Evolutionary conservation across 2,797 vertebrate genomes (phyloP).

Genomic region (Eremophila alpestris): DNA sequence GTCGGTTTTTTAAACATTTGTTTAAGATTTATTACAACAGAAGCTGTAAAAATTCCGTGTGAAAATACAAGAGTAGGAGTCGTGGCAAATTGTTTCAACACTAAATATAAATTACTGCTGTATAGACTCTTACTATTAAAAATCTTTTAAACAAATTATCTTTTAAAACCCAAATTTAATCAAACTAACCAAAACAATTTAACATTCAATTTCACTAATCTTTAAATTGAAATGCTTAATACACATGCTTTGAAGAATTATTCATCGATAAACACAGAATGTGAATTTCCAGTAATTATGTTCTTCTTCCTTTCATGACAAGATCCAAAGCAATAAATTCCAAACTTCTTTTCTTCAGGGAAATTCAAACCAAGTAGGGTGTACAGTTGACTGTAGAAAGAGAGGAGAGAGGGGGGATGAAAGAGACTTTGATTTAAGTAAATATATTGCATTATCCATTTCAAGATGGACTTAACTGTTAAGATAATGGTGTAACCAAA

Average conservation of each 20-base stretch:
- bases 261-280: constrained; percentile 33
- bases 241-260: constrained; percentile 43
- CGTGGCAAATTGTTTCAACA: constrained; percentile 56
- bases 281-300: constrained; percentile 45
- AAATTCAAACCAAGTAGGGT: constrained; percentile 43
- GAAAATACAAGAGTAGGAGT: constrained; percentile 23
- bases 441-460: not conserved
- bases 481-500: not conserved
- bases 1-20: not conserved
- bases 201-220: constrained; percentile 53
- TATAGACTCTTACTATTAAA: constrained; percentile 53
- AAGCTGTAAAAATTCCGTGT: constrained; percentile 14
- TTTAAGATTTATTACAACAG: constrained; percentile 13
- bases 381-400: constrained; percentile 25
- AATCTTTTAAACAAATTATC: constrained; percentile 60
- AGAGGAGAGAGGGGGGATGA: not conserved
- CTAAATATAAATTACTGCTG: constrained; percentile 37
- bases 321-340: constrained; percentile 61
- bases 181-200: constrained; percentile 66
- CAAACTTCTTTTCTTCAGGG: constrained; percentile 48
- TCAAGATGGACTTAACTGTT: not conserved
- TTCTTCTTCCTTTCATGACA: not conserved
- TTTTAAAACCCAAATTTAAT: constrained; percentile 57
- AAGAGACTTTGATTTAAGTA: not conserved
- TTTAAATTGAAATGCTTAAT: constrained; percentile 57